Evolutionary conservation across 2,797 vertebrate genomes (phyloP).

Genomic region (Setipinna tenuifilis): DNA sequence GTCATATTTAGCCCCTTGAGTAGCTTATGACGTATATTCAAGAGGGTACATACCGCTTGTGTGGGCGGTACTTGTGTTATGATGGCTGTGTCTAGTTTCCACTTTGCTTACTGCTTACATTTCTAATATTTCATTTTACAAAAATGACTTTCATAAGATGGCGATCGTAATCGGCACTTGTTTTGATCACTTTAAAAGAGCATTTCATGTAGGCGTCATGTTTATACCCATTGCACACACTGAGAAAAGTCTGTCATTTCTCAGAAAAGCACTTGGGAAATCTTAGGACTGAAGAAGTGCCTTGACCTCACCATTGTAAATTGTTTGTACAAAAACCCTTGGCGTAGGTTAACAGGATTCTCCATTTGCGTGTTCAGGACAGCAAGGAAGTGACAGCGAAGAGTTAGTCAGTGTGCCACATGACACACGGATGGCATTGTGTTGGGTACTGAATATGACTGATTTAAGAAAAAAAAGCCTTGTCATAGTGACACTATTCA

Average conservation of each 20-base stretch:
- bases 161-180: neutral
- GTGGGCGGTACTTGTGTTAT: neutral
- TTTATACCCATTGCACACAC: slow-evolving; percentile 52
- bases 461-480: neutral
- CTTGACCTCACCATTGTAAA: slow-evolving; percentile 65
- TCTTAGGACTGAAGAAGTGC: slow-evolving; percentile 55
- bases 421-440: neutral
- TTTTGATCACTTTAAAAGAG: slow-evolving; percentile 23
- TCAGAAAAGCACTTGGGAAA: slow-evolving; percentile 60
- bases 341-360: slow-evolving; percentile 57
- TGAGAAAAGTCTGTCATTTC: slow-evolving; percentile 55
- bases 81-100: neutral
- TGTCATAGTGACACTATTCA: neutral
- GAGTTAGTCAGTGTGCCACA: slow-evolving; percentile 22
- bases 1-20: neutral
- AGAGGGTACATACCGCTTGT: neutral
- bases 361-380: slow-evolving; percentile 53
- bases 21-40: neutral
- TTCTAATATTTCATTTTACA: slow-evolving; percentile 7
- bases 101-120: neutral
- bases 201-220: slow-evolving; percentile 55
- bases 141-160: neutral
- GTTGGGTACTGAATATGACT: neutral
- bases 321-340: slow-evolving; percentile 60
- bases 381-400: slow-evolving; percentile 52